Evolutionary conservation across 1,140 invertebrate species (phyloP).

Genomic region (Drosophila pandora): DNA sequence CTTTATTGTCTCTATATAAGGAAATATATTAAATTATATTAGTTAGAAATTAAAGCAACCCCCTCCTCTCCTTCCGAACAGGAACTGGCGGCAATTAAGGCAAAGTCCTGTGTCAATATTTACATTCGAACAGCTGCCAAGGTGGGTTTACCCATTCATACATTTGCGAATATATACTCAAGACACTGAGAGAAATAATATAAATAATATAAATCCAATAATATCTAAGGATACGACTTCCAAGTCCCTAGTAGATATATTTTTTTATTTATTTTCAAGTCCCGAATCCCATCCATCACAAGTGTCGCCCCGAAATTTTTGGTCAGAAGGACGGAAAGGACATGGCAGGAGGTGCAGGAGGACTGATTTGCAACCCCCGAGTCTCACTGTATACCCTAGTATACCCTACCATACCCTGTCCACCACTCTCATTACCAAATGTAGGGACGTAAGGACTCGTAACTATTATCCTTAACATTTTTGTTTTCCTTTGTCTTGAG

Average conservation of each 20-base stretch:
- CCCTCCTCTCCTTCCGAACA: not conserved
- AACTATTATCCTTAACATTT: conserved; percentile 1
- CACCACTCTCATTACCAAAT: not conserved
- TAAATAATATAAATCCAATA: not conserved
- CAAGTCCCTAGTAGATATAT: not conserved
- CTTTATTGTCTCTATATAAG: conserved; percentile 23
- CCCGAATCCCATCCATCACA: not conserved
- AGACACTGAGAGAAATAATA: not conserved
- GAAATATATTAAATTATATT: not conserved
- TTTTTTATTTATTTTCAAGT: not conserved
- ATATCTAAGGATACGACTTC: not conserved
- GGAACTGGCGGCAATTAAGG: conserved; percentile 34
- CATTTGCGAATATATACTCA: not conserved
- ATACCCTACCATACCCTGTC: not conserved
- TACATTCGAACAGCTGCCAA: conserved; percentile 61
- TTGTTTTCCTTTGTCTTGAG: conserved; percentile 1
- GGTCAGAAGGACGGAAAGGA: conserved; percentile 1
- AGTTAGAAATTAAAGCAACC: no score
- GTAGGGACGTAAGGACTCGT: not conserved
- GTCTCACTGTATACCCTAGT: conserved; percentile 7
- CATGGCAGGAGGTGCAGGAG: not conserved
- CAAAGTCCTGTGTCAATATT: conserved; percentile 45
- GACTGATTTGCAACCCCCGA: conserved; percentile 50
- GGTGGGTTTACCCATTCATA: conserved; percentile 1
- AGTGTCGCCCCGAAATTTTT: not conserved